Evolutionary conservation across 2,113 vertebrate species (phyloP).

Genomic region (Dromiciops gliroides): DNA sequence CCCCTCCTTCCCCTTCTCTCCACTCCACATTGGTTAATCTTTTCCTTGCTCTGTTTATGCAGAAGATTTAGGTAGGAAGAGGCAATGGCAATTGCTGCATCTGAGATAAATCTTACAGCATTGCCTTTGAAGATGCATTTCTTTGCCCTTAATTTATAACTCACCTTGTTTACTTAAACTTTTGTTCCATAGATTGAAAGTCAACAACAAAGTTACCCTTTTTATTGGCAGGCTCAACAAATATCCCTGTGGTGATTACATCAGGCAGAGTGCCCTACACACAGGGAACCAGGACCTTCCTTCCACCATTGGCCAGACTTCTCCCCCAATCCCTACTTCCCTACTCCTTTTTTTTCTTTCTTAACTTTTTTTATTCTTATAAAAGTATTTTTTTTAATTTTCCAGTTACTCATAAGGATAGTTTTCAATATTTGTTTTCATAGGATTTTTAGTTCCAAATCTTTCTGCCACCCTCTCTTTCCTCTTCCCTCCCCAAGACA

Average conservation of each 20-base stretch:
- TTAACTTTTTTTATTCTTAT: no score
- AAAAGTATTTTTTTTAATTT: no score
- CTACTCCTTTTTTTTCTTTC: no score
- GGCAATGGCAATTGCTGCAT: not conserved
- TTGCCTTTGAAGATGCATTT: slow-evolving; percentile 12
- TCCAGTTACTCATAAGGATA: no score
- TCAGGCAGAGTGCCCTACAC: not conserved
- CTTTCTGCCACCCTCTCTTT: no score
- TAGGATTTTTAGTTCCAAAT: no score
- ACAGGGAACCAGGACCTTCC: not conserved
- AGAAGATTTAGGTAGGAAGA: not conserved
- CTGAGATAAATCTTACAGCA: slow-evolving; percentile 10
- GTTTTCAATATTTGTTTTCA: no score
- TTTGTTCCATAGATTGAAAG: slow-evolving; percentile 11
- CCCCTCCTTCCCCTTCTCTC: not conserved
- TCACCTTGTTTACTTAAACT: slow-evolving; percentile 9
- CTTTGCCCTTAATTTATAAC: slow-evolving; percentile 20
- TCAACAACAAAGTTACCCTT: slow-evolving; percentile 8
- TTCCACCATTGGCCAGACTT: not conserved
- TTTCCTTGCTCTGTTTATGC: not conserved
- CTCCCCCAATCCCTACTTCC: not conserved
- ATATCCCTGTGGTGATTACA: not conserved
- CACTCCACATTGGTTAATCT: not conserved
- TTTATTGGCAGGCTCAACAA: not conserved
- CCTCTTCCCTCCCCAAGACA: no score